Percentiles rank a stretch among this genome's conserved stretches.
These are phyloP conservation scores for Paraplagusia blochii DNA, from an alignment of 2,113 vertebrate genomes.

Conservation along the genomic window DNA sequence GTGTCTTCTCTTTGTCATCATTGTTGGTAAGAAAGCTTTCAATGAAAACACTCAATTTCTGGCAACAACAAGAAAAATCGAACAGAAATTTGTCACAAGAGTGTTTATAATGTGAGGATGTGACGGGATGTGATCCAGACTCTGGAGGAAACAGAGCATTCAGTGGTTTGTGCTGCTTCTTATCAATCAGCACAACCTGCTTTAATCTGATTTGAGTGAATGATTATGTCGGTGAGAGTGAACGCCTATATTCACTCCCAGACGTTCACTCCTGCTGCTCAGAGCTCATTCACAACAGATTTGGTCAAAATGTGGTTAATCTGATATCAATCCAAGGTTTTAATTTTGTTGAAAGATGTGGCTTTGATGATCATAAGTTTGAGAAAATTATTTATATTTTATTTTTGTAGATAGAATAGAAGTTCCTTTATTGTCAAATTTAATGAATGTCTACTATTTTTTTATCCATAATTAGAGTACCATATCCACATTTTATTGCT, in stretches of 20 bases:
- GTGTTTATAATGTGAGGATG: neutral
- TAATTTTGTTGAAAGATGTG: too few relatives aligned
- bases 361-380: too few relatives aligned
- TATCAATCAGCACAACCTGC: slow-evolving; percentile 35
- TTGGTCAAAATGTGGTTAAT: neutral
- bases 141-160: slow-evolving; percentile 9
- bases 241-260: neutral
- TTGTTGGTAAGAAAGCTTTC: slow-evolving; percentile 35
- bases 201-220: slow-evolving; percentile 29
- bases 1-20: slow-evolving; percentile 29
- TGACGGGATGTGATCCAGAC: neutral
- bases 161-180: slow-evolving; percentile 21
- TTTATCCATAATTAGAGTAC: too few relatives aligned
- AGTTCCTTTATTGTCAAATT: too few relatives aligned
- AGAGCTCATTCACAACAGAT: neutral
- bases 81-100: too few relatives aligned
- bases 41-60: neutral
- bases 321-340: neutral
- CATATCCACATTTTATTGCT: too few relatives aligned
- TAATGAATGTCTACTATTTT: too few relatives aligned
- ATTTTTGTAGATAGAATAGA: too few relatives aligned
- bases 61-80: too few relatives aligned
- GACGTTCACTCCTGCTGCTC: slow-evolving; percentile 5
- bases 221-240: slow-evolving; percentile 14
- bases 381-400: too few relatives aligned